Evolutionary conservation across 1,140 invertebrate species (phyloP), one percentile per base, ranked within the genome.

Genomic region (Macrobrachium nipponense): DNA sequence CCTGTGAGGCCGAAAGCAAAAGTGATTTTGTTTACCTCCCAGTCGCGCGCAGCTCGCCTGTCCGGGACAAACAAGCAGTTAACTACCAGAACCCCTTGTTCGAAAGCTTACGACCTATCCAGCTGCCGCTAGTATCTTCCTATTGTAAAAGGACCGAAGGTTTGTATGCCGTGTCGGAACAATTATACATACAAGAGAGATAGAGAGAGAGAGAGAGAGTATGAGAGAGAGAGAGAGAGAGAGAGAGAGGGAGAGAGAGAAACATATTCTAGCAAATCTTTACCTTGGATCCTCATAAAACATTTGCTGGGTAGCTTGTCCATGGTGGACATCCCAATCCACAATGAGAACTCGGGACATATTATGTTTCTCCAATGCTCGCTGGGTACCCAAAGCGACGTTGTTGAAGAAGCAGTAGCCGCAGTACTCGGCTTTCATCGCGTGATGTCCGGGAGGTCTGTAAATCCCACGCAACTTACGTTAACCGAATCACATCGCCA

Each of bases 331-430:
- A 92, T 99, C 98, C 95, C 97, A 99, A 92, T 99, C 98, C 1
- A 99, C 95, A 88, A 99, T 98, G 73, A 99, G 91, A 89, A 99
- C 95, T 89, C 94, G 94, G 78, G 93, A 91, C 2, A 94, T 59
- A 51, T 90, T 90, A 36, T 91, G 90, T 17, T 93, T 93, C 61
- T 95, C 92, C 5, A 98, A 90, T 44, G 95, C 95, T 91, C 96
- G 93, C 89, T 95, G 94, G 23, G 97, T 97, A 15, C 96, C 97
- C 73, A 99, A 92, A 2, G 97, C 98, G 1, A 98, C 97, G 92
- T 99, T 99, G 91, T 99, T 99, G 89, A 99, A 98, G 90, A 96
- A 96, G 91, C 98, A 99, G 91, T 97, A 99, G 20, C 98, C 98
- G 92, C 95, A 96, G 84, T 95, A 97, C 90, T 97, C 96, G 20